Evolutionary conservation across 2,888 invertebrate genomes (phyloP), one percentile per base, ranked within the genome.

Genomic region (Endomychus coccineus): DNA sequence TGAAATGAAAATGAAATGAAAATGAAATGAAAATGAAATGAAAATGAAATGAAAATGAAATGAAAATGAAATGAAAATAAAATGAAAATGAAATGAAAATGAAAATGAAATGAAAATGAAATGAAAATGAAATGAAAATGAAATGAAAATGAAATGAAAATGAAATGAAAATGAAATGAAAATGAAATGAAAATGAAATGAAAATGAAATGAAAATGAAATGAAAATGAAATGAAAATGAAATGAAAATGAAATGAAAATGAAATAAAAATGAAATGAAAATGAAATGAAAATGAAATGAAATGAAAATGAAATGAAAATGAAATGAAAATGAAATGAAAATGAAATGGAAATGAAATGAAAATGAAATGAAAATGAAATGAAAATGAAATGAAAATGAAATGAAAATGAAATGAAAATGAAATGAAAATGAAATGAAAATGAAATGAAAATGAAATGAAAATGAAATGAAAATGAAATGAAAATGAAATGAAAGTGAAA

Each of bases 131-230:
- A 19, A 19, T 19, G 21, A 19, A 19, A 19, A 7, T 19, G 21
- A 19, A 19, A 19, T 19, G 21, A 19, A 19, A 19, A 19, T 19
- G n/a, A 19, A 19, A 19, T 19, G n/a, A n/a, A 19, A 19, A 19
- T 19, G 21, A n/a, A 19, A n/a, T 19, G 21, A 19, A 19, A 6
- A 19, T 7, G n/a, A 19, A 19, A 19, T 19, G n/a, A n/a, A 19
- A 19, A 7, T 19, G 21, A 19, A 19, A 19, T 7, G n/a, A n/a
- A n/a, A 19, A 7, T 19, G 21, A 19, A 6, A 19, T 19, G 21
- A 19, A 19, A 19, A 19, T 19, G n/a, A 19, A 19, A 19, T 19
- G 21, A n/a, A 19, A 19, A 7, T 19, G 21, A 19, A 19, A 19
- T 19, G n/a, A 6, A 19, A 19, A n/a, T 19, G 6, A 19, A 19